These are phyloP conservation scores for Actenoides lindsayi DNA, from an alignment of 2,113 vertebrate genomes.

Conservation along the genomic window DNA sequence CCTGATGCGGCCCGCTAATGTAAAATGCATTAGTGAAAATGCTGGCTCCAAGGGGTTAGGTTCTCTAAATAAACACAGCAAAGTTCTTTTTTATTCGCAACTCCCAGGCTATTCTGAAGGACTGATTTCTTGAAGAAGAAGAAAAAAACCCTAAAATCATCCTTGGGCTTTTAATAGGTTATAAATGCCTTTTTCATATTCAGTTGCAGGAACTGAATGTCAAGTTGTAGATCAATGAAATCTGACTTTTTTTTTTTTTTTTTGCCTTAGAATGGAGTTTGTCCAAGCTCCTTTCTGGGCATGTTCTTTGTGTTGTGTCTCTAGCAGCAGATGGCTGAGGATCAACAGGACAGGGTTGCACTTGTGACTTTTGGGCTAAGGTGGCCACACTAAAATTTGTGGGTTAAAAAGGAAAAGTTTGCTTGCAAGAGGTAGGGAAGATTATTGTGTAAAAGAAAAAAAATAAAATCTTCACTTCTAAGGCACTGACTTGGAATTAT, in stretches of 20 bases:
- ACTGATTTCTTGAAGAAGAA: slow-evolving; percentile 26
- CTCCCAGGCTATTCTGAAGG: slow-evolving; percentile 69
- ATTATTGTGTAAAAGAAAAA: not conserved
- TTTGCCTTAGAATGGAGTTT: slow-evolving; percentile 41
- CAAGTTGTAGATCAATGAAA: slow-evolving; percentile 45
- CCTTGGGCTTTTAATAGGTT: slow-evolving; percentile 73
- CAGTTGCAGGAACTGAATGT: slow-evolving; percentile 53
- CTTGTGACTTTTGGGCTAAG: not conserved
- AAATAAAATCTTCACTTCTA: not conserved
- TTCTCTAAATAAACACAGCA: slow-evolving; percentile 79
- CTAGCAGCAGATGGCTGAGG: not conserved
- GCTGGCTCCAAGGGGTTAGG: slow-evolving; percentile 78
- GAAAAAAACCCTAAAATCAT: slow-evolving; percentile 13
- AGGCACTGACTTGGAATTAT: not conserved
- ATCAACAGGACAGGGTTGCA: not conserved
- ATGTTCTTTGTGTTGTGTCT: not conserved
- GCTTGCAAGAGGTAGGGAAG: not conserved
- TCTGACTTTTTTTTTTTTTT: slow-evolving; percentile 10
- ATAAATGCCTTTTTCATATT: slow-evolving; percentile 58
- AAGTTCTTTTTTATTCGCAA: slow-evolving; percentile 70
- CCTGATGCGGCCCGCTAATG: slow-evolving; percentile 80
- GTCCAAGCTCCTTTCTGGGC: not conserved
- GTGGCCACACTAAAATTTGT: not conserved
- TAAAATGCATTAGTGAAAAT: slow-evolving; percentile 82
- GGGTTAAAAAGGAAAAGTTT: not conserved